Conservation (phyloP, 2,888 invertebrate species). For the Endotricha flammealis region DNA sequence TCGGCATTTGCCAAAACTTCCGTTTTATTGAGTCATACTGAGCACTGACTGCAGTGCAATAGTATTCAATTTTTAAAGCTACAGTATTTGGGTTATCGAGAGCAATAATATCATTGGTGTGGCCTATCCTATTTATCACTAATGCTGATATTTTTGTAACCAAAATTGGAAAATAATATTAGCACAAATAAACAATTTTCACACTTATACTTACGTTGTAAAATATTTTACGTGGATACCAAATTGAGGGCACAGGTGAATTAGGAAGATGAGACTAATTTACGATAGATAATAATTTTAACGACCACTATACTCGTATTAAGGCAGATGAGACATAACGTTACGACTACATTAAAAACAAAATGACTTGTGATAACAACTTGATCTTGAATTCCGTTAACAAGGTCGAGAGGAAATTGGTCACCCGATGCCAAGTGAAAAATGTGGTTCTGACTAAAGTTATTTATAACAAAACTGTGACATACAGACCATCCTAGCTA, state of each 20-base stretch:
- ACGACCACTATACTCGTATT: neutral
- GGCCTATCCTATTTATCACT: too few species aligned
- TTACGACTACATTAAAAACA: slow-evolving; percentile 16
- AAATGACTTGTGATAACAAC: slow-evolving; percentile 36
- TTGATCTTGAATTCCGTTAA: slow-evolving; percentile 46
- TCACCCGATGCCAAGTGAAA: slow-evolving; percentile 52
- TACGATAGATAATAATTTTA: neutral
- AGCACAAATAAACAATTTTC: neutral
- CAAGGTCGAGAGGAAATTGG: slow-evolving; percentile 63
- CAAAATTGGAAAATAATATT: too few species aligned
- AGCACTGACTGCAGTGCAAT: too few species aligned
- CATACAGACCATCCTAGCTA: slow-evolving; percentile 44
- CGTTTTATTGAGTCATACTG: too few species aligned
- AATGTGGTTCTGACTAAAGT: slow-evolving; percentile 45
- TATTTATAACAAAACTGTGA: slow-evolving; percentile 61
- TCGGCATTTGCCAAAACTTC: too few species aligned
- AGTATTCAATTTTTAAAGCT: too few species aligned
- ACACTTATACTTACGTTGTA: neutral
- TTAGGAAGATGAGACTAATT: too few species aligned
- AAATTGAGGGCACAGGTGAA: too few species aligned
- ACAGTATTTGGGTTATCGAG: too few species aligned
- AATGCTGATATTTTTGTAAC: too few species aligned
- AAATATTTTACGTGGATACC: too few species aligned
- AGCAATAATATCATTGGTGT: too few species aligned
- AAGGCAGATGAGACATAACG: slow-evolving; percentile 1